Percentiles rank a stretch among this genome's conserved stretches.
These are phyloP conservation scores for Prietella phreatophila DNA, from an alignment of 2,113 vertebrate genomes.

Conservation along the genomic window DNA sequence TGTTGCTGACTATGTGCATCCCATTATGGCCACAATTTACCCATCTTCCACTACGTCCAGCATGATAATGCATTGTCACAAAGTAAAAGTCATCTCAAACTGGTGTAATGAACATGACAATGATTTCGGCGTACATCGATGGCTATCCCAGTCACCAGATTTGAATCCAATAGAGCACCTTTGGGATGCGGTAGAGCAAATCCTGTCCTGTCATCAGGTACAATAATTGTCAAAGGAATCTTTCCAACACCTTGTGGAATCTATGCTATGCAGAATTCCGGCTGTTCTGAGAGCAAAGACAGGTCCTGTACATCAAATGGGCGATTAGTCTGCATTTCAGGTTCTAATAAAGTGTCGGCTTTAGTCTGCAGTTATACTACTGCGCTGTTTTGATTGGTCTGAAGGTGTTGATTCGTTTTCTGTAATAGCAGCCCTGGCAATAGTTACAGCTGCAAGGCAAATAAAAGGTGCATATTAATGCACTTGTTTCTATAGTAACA, in stretches of 20 bases:
- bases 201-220: not conserved
- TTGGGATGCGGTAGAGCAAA: not conserved
- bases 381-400: not conserved
- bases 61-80: not conserved
- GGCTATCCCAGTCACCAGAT: not conserved
- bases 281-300: not conserved
- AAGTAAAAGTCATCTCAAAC: not conserved
- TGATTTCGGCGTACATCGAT: not conserved
- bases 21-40: not conserved
- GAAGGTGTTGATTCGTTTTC: not conserved
- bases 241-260: not conserved
- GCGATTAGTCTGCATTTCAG: not conserved
- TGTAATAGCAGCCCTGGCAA: not conserved
- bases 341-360: not conserved
- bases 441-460: too few relatives aligned
- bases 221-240: not conserved
- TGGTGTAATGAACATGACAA: not conserved
- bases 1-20: not conserved
- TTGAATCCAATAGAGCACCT: not conserved
- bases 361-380: not conserved
- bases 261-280: not conserved
- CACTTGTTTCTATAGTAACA: too few relatives aligned
- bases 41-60: not conserved
- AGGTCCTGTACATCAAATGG: not conserved
- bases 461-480: too few relatives aligned